phyloP scores from a whole-genome alignment of 2,888 invertebrate species.

The Synergus japonicus region DNA sequence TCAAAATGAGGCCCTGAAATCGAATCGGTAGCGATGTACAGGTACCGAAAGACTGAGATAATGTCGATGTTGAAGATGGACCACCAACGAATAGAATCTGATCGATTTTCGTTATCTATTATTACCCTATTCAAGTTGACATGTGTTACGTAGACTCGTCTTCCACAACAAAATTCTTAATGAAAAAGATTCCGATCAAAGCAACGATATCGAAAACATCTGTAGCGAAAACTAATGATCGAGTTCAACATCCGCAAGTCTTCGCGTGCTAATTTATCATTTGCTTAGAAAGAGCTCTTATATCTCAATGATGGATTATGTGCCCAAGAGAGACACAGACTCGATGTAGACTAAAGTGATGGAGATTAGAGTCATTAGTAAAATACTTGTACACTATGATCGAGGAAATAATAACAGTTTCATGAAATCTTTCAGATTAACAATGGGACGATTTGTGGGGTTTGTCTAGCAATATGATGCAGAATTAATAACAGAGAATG shows the following conservation, averaged over 20 bases:
- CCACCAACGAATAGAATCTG: constrained; percentile 26
- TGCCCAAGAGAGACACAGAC: constrained; percentile 19
- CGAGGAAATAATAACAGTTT: background rate
- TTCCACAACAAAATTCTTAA: background rate
- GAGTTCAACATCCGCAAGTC: constrained; percentile 23
- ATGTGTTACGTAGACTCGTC: background rate
- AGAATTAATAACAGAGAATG: background rate
- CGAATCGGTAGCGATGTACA: constrained; percentile 18
- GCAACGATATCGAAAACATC: constrained; percentile 25
- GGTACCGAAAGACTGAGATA: constrained; percentile 8
- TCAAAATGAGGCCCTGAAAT: constrained; percentile 23
- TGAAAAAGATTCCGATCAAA: constrained; percentile 32
- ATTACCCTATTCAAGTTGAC: background rate
- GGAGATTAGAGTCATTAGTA: constrained; percentile 23
- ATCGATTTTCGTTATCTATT: constrained; percentile 18
- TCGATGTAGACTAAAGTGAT: constrained; percentile 25
- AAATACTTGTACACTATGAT: constrained; percentile 10
- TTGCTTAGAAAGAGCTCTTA: constrained; percentile 23
- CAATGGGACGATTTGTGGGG: background rate
- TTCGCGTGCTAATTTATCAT: constrained; percentile 24
- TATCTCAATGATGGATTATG: constrained; percentile 26
- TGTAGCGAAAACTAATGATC: constrained; percentile 40
- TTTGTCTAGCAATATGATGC: background rate
- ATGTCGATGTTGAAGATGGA: background rate
- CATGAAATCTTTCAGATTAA: background rate